Evolutionary conservation across 1,140 invertebrate genomes (phyloP).

Genomic region (Drosophila bifasciata): DNA sequence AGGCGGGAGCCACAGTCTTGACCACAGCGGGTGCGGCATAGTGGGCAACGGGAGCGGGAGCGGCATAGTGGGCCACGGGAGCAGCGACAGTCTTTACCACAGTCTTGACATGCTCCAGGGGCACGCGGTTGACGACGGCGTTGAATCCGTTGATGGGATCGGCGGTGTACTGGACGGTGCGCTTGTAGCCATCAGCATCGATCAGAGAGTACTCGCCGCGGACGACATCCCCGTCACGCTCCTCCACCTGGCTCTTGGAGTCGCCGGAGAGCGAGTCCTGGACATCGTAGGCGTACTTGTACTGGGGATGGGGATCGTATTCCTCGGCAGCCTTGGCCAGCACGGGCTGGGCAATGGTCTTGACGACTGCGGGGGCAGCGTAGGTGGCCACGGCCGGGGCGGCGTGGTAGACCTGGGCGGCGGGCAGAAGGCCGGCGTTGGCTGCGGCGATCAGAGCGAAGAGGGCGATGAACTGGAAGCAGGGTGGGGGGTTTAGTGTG

Average conservation of each 20-base stretch:
- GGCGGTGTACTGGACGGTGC: conserved; percentile 84
- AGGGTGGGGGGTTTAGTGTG: not conserved
- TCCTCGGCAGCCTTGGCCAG: conserved; percentile 68
- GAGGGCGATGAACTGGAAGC: conserved; percentile 60
- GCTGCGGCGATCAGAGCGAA: conserved; percentile 74
- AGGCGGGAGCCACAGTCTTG: conserved; percentile 21
- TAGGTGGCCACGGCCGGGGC: conserved; percentile 68
- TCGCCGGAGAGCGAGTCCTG: conserved; percentile 89
- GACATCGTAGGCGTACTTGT: conserved; percentile 88
- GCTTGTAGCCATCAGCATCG: conserved; percentile 86
- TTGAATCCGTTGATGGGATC: conserved; percentile 83
- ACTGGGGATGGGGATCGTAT: conserved; percentile 83
- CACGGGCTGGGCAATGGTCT: conserved; percentile 58
- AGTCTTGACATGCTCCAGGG: conserved; percentile 46
- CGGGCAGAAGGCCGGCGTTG: conserved; percentile 71
- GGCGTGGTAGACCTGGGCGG: conserved; percentile 67
- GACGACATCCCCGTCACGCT: conserved; percentile 87
- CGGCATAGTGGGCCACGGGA: conserved; percentile 51
- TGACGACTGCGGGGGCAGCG: conserved; percentile 45
- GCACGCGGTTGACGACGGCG: conserved; percentile 80
- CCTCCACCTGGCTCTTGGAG: conserved; percentile 87
- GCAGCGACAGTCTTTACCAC: conserved; percentile 43
- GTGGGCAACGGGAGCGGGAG: conserved; percentile 52
- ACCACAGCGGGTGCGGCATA: conserved; percentile 33
- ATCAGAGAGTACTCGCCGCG: conserved; percentile 87